phyloP scores from a whole-genome alignment of 2,113 vertebrate species.

The Syrrhaptes paradoxus region DNA sequence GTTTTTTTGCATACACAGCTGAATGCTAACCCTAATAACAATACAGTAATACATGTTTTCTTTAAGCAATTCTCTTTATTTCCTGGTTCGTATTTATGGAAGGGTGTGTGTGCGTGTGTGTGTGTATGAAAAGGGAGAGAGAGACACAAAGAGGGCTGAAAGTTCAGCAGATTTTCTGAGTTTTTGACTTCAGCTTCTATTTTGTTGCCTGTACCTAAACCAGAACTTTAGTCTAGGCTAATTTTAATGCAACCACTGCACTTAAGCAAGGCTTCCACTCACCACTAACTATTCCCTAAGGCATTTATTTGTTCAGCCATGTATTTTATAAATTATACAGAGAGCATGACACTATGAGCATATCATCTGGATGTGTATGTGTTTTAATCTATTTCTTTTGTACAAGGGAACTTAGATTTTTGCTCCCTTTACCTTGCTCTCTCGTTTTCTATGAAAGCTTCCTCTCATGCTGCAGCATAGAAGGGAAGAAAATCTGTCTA shows the following conservation, averaged over 20 bases:
- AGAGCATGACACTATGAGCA: not conserved
- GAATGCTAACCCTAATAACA: not conserved
- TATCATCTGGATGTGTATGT: not conserved
- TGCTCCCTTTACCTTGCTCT: not conserved
- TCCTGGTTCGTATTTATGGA: not conserved
- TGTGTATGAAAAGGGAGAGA: not conserved
- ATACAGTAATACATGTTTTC: not conserved
- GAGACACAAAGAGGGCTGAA: not conserved
- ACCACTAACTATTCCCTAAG: not conserved
- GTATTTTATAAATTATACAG: not conserved
- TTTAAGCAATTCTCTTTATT: not conserved
- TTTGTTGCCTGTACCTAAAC: not conserved
- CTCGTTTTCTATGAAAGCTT: not conserved
- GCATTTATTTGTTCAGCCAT: slow-evolving; percentile 19
- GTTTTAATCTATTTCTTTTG: not conserved
- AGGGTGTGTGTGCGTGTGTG: not conserved
- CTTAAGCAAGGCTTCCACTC: not conserved
- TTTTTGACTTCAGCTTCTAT: not conserved
- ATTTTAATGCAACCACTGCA: not conserved
- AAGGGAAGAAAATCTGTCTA: slow-evolving; percentile 43
- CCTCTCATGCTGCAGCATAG: not conserved
- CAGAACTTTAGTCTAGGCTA: not conserved
- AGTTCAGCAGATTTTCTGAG: slow-evolving; percentile 13
- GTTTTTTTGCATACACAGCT: not conserved
- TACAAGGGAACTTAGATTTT: not conserved